These are phyloP conservation scores for Holothuria leucospilota DNA, from an alignment of 53 echinoderm and acorn worm genomes.

Conservation along the genomic window DNA sequence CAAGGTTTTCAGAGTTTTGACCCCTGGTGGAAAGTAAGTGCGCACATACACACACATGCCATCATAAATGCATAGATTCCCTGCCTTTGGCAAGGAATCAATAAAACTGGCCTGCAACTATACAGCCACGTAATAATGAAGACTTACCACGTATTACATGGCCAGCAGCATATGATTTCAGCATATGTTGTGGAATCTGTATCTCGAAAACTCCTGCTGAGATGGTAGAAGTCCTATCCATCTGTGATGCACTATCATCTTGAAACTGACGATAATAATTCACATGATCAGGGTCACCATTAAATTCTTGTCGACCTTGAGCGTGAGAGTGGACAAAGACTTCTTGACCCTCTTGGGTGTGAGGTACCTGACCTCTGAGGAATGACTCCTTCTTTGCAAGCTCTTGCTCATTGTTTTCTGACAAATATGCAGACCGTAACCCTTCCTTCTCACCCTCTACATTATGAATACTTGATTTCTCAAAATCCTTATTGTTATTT, in stretches of 20 bases:
- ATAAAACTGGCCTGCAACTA: too few relatives aligned
- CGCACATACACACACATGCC: too few relatives aligned
- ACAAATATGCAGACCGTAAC: neutral
- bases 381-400: neutral
- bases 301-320: neutral
- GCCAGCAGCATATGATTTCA: neutral
- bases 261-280: neutral
- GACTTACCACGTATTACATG: neutral
- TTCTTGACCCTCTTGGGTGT: neutral
- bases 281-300: neutral
- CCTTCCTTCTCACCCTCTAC: too few relatives aligned
- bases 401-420: neutral
- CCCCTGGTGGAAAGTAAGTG: too few relatives aligned
- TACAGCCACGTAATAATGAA: neutral
- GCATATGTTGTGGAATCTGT: neutral
- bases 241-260: neutral
- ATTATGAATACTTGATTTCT: too few relatives aligned
- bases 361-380: neutral
- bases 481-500: too few relatives aligned
- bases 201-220: slow-evolving; percentile 19
- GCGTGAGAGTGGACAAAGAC: neutral
- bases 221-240: slow-evolving; percentile 11
- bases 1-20: too few relatives aligned
- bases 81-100: too few relatives aligned
- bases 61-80: too few relatives aligned